Evolutionary conservation across 2,888 invertebrate species (phyloP), one percentile per base, ranked within the genome.

Genomic region (Sussaba pulchella): DNA sequence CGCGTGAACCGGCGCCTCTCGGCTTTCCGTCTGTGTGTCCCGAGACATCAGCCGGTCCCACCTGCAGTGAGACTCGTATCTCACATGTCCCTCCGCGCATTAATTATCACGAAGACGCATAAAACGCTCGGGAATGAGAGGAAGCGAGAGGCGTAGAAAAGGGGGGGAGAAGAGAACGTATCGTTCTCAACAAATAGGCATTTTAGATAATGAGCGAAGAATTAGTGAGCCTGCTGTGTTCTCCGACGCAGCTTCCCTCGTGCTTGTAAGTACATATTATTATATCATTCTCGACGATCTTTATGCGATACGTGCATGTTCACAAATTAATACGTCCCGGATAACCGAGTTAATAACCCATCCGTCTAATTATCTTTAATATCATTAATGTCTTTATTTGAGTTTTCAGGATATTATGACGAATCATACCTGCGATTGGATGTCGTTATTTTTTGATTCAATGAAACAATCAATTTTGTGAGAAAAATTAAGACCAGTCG

Each of bases 11-110:
- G 76, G 75, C 74, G 71, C 78, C 74, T 69, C 64, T 50, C 57
- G 50, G 47, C 47, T 81, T 54, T 77, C 43, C 41, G 52, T 69
- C 72, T 76, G 69, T 77, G 75, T 67, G 80, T 77, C 50, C 75
- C 47, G 39, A 73, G 73, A 63, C 72, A 69, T 77, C 72, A 52
- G 54, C 57, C 73, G 63, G 39, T 63, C 80, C 85, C 85, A 85
- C 84, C 88, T 85, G 86, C 83, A 84, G 87, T 81, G 87, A 87
- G 83, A 83, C 82, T 82, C 83, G 80, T 86, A 85, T 84, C 85
- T 83, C 79, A 81, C 75, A 47, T 71, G 72, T 69, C 57, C 57
- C 80, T 57, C 6, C 74, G 59, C 47, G 80, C 75, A 76, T 76
- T 80, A 72, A 76, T 76, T 80, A 72, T 54, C 80, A 52, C 63